A percentile compares a stretch with the other conserved stretches of the same genome.
Evolutionary conservation across 1,140 invertebrate genomes (phyloP).

Genomic region (Macrobrachium rosenbergii): DNA sequence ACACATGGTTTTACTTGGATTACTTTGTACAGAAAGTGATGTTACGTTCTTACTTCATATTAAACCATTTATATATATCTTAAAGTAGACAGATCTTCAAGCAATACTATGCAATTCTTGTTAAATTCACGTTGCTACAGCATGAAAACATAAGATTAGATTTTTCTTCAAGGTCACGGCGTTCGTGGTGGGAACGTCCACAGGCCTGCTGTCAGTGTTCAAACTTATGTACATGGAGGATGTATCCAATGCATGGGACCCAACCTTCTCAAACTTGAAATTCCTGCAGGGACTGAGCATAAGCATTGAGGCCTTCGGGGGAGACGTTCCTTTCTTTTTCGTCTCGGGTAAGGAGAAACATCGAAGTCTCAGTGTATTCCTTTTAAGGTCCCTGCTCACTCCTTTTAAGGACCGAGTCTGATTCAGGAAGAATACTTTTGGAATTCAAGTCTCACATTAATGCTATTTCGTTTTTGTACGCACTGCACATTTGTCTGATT

Average conservation of each 20-base stretch:
- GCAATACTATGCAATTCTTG: neutral
- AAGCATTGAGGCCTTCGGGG: slow-evolving; percentile 84
- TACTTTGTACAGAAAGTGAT: too few relatives aligned
- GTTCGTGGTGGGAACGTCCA: slow-evolving; percentile 84
- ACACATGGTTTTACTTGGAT: too few relatives aligned
- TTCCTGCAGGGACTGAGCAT: slow-evolving; percentile 84
- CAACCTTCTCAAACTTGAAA: slow-evolving; percentile 74
- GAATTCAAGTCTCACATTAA: too few relatives aligned
- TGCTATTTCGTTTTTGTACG: too few relatives aligned
- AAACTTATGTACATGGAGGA: slow-evolving; percentile 75
- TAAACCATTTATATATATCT: too few relatives aligned
- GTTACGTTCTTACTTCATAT: too few relatives aligned
- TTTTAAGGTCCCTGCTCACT: too few relatives aligned
- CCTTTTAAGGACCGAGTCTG: too few relatives aligned
- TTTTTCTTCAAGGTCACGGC: slow-evolving; percentile 29
- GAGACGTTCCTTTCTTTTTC: slow-evolving; percentile 91
- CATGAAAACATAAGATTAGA: too few relatives aligned
- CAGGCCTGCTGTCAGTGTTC: slow-evolving; percentile 88
- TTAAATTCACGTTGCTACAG: neutral
- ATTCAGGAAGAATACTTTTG: too few relatives aligned
- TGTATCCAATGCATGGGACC: slow-evolving; percentile 71
- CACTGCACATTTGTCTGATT: too few relatives aligned
- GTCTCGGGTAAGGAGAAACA: slow-evolving; percentile 75
- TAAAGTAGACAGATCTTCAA: too few relatives aligned
- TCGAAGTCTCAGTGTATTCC: neutral